Percentiles rank a stretch among this genome's conserved stretches.
Conservation (phyloP, 2,888 invertebrate species). For the Amphiduros pacificus region DNA sequence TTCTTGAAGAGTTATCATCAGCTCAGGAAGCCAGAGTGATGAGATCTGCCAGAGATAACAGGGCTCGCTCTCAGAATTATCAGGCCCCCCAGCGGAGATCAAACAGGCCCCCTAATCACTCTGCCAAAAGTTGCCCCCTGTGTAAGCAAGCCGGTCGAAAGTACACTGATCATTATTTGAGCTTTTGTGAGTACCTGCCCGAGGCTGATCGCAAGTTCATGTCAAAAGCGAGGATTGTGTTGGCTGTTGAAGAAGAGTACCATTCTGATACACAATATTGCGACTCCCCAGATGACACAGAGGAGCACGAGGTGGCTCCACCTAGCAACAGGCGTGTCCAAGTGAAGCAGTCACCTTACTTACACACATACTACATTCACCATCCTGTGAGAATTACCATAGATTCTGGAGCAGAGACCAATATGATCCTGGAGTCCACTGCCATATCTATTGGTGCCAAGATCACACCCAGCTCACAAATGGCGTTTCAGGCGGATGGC, state of each 20-base stretch:
- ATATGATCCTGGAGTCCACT: constrained; percentile 26
- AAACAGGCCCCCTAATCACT: no score
- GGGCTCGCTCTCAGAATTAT: no score
- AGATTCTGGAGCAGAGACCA: constrained; percentile 27
- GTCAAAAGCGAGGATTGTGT: constrained; percentile 13
- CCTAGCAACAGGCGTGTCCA: no score
- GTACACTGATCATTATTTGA: constrained; percentile 26
- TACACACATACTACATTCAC: constrained; percentile 26
- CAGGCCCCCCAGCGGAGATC: no score
- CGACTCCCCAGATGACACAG: no score
- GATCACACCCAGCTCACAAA: constrained; percentile 23
- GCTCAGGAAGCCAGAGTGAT: no score
- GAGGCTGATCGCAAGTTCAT: constrained; percentile 26
- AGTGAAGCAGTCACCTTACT: constrained; percentile 23
- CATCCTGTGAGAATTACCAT: constrained; percentile 23
- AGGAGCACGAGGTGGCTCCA: no score
- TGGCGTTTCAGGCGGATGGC: constrained; percentile 29
- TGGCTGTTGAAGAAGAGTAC: no score
- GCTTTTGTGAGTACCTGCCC: constrained; percentile 28
- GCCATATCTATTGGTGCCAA: constrained; percentile 22
- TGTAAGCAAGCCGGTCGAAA: constrained; percentile 27
- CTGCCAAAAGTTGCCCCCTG: constrained; percentile 23
- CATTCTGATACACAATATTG: no score
- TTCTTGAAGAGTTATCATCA: constrained; percentile 31
- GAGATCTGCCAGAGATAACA: no score